Base-by-base conservation (phyloP, 2,797 vertebrate genomes). In the Lepilemur septentrionalis region DNA sequence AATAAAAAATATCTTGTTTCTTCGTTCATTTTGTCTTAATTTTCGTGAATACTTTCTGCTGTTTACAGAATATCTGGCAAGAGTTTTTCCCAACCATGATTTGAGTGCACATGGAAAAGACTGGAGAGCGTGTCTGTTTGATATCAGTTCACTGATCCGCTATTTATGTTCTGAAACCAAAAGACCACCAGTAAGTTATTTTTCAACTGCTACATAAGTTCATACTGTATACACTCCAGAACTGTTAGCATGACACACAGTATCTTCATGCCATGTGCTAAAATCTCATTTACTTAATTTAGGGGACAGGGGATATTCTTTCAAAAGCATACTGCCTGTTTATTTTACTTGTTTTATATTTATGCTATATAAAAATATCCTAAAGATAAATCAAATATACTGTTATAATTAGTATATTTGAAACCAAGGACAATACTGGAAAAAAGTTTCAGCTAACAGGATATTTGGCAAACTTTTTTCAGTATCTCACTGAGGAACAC, bases 101-200 rank as follows among this genome's bases (percentile, higher is more conserved):
- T 98, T 99, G 96, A 95, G 94, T 0, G 98, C 99, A 97, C 79
- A 65, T 96, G 99, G 99, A 93, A 99, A 98, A 98, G 98, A 99
- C 96, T 99, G 99, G 99, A 98, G 98, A 97, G 96, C 95, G 1
- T 99, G 99, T 91, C 84, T 98, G 93, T 98, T 97, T 8, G 95
- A 94, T 82, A 94, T 99, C 80, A 98, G 95, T 72, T 65, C 98
- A 83, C 97, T 99, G 98, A 98, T 99, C 91, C 88, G 72, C 72
- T 97, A 50, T 92, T 97, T 98, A 23, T 93, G 93, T 93, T 97
- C 67, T 22, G 97, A 98, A 97, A 73, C 87, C n/a, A 98, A 95
- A 96, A 86, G 10, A 94, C 92, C 5, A 5, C 15, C 38, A 20
- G 97, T 98, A 98, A 98, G 98, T 98, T 73, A 67, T 81, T 96